Evolutionary conservation across 2,888 invertebrate species (phyloP).

Genomic region (Lobophora halterata): DNA sequence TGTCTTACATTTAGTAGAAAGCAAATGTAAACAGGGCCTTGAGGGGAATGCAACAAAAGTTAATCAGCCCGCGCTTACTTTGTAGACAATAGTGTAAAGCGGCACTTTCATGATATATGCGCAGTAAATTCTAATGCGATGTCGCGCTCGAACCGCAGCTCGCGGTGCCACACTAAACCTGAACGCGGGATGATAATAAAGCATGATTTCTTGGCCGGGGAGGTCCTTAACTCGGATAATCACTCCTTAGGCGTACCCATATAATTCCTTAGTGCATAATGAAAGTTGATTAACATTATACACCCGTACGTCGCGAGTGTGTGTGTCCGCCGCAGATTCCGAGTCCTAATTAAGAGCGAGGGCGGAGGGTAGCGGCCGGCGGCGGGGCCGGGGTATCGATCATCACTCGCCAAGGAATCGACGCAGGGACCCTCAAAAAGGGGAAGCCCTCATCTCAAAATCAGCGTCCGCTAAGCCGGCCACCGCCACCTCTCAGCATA

Average conservation of each 20-base stretch:
- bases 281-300: constrained; percentile 81
- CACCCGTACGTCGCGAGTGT: constrained; percentile 58
- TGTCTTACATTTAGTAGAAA: too few species aligned
- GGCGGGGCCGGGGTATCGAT: constrained; percentile 75
- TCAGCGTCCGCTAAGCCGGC: constrained; percentile 74
- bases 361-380: constrained; percentile 73
- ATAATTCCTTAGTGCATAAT: constrained; percentile 81
- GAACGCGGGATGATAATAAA: constrained; percentile 74
- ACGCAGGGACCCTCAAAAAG: constrained; percentile 79
- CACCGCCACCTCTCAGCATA: constrained; percentile 73
- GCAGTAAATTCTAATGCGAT: constrained; percentile 72
- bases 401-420: constrained; percentile 79
- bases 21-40: too few species aligned
- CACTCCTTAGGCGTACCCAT: constrained; percentile 80
- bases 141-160: too few species aligned
- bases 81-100: constrained; percentile 60
- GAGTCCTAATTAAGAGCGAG: constrained; percentile 92
- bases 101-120: constrained; percentile 61
- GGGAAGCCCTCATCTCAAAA: constrained; percentile 77
- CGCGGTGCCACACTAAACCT: constrained; percentile 63
- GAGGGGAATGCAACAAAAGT: constrained; percentile 41
- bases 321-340: constrained; percentile 92
- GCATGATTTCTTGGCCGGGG: constrained; percentile 79
- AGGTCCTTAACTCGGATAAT: constrained; percentile 74
- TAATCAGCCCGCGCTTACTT: constrained; percentile 59